Base-by-base conservation (phyloP, 1,140 invertebrate species). In the Caerostris darwini region DNA sequence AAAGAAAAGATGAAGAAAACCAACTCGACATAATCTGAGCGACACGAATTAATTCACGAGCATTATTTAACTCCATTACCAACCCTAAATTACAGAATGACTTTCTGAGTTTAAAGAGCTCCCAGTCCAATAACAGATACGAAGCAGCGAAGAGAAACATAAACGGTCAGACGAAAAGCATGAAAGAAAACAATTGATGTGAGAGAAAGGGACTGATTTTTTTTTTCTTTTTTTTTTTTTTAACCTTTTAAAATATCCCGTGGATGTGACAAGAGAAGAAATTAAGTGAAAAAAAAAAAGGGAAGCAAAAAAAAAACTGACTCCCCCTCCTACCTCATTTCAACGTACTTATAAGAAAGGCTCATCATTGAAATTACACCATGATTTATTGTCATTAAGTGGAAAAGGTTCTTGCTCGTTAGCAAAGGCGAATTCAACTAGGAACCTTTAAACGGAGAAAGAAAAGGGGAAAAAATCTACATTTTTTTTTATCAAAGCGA, bases 341-440 rank as follows among this genome's bases (percentile, higher is more conserved):
- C 81, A 92, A n/a, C 81, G 90, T 54, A 59, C 90, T 92, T 92
- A 92, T 92, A 92, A 92, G 90, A 92, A 92, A 92, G 34, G 58
- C 90, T 92, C 90, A 92, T 92, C 90, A 92, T 92, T 92, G 90
- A 92, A 92, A 92, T 92, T 92, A 92, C 90, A 92, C 81, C 81
- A 92, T 92, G 90, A 92, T 92, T 92, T 92, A 92, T 92, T 92
- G 90, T 92, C 90, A 92, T 92, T 92, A 92, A 92, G 90, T 85
- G 81, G 90, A 56, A 85, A 58, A 83, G 81, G 77, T 83, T 85
- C 81, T 3, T 67, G 90, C 90, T 92, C 90, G 90, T 92, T 92
- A 92, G 90, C 50, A 92, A 83, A 54, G 77, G 90, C 58, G 77
- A 85, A 91, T 91, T 91, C 89, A 82, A 53, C 77, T 88, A 53